Evolutionary conservation across 2,888 invertebrate genomes (phyloP), one percentile per base, ranked within the genome.

Genomic region (Eupithecia tripunctaria): DNA sequence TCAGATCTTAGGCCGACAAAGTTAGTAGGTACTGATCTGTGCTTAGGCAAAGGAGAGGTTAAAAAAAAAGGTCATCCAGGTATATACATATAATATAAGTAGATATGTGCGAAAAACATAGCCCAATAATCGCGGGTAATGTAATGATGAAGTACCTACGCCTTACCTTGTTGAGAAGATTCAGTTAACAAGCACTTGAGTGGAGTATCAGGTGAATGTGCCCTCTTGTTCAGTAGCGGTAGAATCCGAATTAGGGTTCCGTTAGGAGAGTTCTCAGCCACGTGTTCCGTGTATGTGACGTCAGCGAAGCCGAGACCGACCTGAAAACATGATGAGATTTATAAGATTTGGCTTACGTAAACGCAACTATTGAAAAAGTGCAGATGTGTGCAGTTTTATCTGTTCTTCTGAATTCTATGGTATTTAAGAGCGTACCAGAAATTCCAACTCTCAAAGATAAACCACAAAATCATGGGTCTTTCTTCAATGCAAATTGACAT

Each of bases 271-370:
- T 97, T 97, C 89, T 99, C 99, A 0, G 96, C 96, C 0, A 98
- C 95, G 74, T 98, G 97, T 1, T 97, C 96, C 67, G 97, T 97
- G 86, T 98, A 98, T 0, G 97, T 95, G 66, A 97, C 97, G 84
- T 98, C 98, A 8, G 97, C 97, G 86, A 99, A 99, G 1, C 98
- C 97, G 38, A 98, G 94, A 0, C 97, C 97, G 8, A 96, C 96
- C 94, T 97, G 85, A 0, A 80, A 74, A 73, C 75, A 59, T 70
- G 60, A 56, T 51, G 3, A 21, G 18, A 10, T 56, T 56, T 15
- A 43, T 43, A 18, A 43, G n/a, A 47, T n/a, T 47, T 8, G 7
- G 7, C 1, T 7, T 47, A n/a, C 15, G 5, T 6, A 43, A 43
- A 41, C 2, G 1, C 2, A 38, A 12, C 0, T 15, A 41, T 15